Evolutionary conservation across 2,888 invertebrate genomes (phyloP), one percentile per base, ranked within the genome.

Genomic region (Epinotia bilunana): DNA sequence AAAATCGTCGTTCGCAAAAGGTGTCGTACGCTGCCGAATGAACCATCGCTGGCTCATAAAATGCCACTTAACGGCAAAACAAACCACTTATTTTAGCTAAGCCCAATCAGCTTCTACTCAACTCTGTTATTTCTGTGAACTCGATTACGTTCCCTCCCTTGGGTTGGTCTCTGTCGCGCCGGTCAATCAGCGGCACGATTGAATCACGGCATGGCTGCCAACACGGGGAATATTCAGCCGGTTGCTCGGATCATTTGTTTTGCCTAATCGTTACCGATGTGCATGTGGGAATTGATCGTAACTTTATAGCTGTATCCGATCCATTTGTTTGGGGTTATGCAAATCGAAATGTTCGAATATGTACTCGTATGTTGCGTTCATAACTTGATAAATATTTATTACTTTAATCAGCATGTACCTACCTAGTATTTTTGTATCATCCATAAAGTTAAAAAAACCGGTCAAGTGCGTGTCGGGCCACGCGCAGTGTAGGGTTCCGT

Each of bases 81-180:
- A 16, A 20, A 63, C 43, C 18, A 28, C 57, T 43, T 57, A 68
- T 57, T 73, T 69, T 57, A 68, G 73, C 62, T 63, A 46, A 68
- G 55, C 55, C 62, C 68, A 73, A 73, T 73, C 73, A 73, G 43
- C 18, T 46, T 62, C 39, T 62, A 73, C 67, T 73, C 62, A 68
- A 62, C 67, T 61, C 73, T 61, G 62, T 73, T 73, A 73, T 68
- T 68, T 73, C 43, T 46, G 68, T 63, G 16, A 57, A 73, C 55
- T 69, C 46, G 55, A 43, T 72, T 57, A 71, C 18, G 18, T 33
- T 71, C 53, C 39, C 39, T 71, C 53, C 39, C 39, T 23, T 9
- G 71, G 33, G 62, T 62, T 62, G 73, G 61, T 62, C 62, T 61
- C 71, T 5, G 60, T 43, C 61, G 62, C n/a, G 53, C 58, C 62